Conservation (phyloP, 1,140 invertebrate genomes). For the Reticulitermes speratus region DNA sequence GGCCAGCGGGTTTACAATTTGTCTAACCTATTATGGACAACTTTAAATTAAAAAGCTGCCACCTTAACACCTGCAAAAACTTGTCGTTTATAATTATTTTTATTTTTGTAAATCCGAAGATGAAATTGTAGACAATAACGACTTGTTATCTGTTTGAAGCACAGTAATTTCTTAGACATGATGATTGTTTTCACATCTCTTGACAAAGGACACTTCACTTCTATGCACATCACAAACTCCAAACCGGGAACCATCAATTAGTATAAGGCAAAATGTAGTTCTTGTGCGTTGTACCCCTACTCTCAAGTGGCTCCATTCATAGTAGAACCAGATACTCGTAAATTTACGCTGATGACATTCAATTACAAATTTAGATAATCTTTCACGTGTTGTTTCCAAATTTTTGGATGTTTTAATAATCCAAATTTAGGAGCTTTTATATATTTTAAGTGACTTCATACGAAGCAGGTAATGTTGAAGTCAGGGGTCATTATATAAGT, state of each 20-base stretch:
- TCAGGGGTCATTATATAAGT: too few species aligned
- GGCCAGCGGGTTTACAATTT: background rate
- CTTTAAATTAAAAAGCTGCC: background rate
- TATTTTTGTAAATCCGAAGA: background rate
- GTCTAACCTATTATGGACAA: background rate
- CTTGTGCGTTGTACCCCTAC: too few species aligned
- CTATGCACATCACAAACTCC: background rate
- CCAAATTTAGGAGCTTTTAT: too few species aligned
- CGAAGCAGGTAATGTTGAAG: too few species aligned
- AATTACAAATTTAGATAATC: too few species aligned
- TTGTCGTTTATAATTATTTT: background rate
- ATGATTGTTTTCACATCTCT: background rate
- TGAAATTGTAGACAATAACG: too few species aligned
- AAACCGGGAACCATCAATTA: background rate
- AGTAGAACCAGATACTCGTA: too few species aligned
- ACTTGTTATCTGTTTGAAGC: background rate
- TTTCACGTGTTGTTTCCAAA: too few species aligned
- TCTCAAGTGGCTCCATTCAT: too few species aligned
- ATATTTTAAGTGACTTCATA: too few species aligned
- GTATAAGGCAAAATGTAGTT: background rate
- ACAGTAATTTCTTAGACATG: background rate
- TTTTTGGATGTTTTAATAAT: too few species aligned
- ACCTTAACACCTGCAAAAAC: background rate
- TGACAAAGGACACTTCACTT: background rate
- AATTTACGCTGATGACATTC: too few species aligned